A percentile compares a stretch with the other conserved stretches of the same genome.
phyloP scores from a whole-genome alignment of 2,113 vertebrate species.

The Coturnix japonica region DNA sequence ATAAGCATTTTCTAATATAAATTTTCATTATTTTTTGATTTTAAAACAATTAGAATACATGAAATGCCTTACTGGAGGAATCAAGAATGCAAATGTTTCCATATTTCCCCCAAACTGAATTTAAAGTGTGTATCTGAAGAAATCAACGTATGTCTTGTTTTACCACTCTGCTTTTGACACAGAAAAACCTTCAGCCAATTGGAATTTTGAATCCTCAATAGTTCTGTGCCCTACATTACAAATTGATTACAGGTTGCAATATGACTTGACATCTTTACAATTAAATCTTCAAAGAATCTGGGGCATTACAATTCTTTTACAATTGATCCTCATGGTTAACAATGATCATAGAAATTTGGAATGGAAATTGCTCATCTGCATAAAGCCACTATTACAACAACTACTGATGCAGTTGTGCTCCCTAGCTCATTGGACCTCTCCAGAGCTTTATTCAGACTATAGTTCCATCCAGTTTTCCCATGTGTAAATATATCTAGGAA shows the following conservation, averaged over 20 bases:
- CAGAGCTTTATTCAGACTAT: neutral
- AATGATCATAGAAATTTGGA: neutral
- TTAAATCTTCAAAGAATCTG: neutral
- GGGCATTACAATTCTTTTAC: neutral
- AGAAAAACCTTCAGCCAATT: neutral
- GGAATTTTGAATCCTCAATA: neutral
- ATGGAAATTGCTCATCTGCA: neutral
- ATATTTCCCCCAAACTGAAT: neutral
- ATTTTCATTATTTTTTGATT: neutral
- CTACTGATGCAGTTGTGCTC: neutral
- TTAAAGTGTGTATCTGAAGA: neutral
- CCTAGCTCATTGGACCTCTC: neutral
- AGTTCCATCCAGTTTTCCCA: neutral
- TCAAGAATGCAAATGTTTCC: neutral
- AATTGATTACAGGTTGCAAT: neutral
- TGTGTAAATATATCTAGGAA: neutral
- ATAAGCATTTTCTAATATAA: neutral
- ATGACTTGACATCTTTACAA: neutral
- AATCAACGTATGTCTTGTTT: neutral
- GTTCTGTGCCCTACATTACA: fast-evolving
- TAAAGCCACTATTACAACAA: neutral
- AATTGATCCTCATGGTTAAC: neutral
- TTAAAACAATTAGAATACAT: too few relatives aligned
- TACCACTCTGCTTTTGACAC: neutral
- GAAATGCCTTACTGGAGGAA: neutral